Base-by-base conservation (phyloP, 2,797 vertebrate species). In the Falco rusticolus region DNA sequence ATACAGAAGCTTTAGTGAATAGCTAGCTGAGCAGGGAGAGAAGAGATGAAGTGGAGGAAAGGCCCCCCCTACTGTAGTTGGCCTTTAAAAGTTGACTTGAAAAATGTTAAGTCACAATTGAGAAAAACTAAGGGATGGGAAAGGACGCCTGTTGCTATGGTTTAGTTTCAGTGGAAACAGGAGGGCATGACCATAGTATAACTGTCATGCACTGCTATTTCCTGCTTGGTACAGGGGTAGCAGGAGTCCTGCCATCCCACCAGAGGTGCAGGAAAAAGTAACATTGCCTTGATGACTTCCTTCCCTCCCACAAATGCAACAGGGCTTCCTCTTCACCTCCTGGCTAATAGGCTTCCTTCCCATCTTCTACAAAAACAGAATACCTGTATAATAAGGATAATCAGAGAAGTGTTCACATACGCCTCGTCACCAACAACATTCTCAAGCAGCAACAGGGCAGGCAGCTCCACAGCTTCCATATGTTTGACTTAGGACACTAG, bases 41-140 rank as follows among this genome's bases (percentile, higher is more conserved):
- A n/a, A 57, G 43, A 76, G 39, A 29, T 20, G 4, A 34, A 19
- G 47, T 24, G 60, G 91, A 79, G 88, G 50, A 94, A 87, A 82
- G 95, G 94, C 96, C 91, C 94, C 94, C 74, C 91, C 94, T 96
- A 72, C 82, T 89, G 94, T 89, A 89, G 57, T 4, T 7, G 3
- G 37, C 19, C 60, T 68, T 87, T 71, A 61, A 43, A 84, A 80
- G 53, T 48, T 64, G 14, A 24, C 69, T 71, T 33, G 22, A 63
- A 63, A 84, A 78, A 39, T 18, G 0, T 13, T 13, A 53, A 88
- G 19, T 45, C 60, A 12, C 31, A 16, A 28, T 13, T 45, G 82
- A 65, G 37, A 56, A 74, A 74, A 80, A 16, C 28, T 11, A 47
- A 69, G 10, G 21, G 19, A 75, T 59, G 19, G 43, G 18, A 76